A percentile compares a stretch with the other conserved stretches of the same genome.
phyloP scores from a whole-genome alignment of 1,140 invertebrate species.

The Aphis gossypii region DNA sequence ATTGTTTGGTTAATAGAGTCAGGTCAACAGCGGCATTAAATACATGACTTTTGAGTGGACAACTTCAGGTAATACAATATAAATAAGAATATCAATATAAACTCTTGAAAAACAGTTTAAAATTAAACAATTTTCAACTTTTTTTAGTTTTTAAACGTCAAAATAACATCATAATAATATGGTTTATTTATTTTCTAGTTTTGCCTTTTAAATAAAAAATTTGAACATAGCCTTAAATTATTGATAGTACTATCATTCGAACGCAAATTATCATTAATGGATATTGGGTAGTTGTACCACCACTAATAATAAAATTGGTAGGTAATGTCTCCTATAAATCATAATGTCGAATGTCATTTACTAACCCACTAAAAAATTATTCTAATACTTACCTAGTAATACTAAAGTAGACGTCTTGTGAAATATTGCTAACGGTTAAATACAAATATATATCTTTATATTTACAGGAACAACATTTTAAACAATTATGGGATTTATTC shows the following conservation, averaged over 20 bases:
- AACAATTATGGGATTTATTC: no score
- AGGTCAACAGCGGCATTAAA: not conserved
- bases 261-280: not conserved
- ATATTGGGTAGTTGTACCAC: not conserved
- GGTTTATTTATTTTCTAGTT: not conserved
- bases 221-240: constrained; percentile 18
- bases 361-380: not conserved
- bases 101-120: not conserved
- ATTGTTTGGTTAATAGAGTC: not conserved
- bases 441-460: no score
- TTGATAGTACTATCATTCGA: not conserved
- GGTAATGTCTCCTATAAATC: not conserved
- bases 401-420: no score
- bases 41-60: not conserved
- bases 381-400: not conserved
- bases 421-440: no score
- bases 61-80: not conserved
- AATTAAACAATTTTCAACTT: not conserved
- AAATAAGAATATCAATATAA: not conserved
- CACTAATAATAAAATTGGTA: not conserved
- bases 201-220: not conserved
- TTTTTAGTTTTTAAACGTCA: not conserved
- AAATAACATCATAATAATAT: not conserved
- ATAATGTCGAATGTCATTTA: not conserved
- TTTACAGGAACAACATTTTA: no score